A percentile compares a stretch with the other conserved stretches of the same genome.
These are phyloP conservation scores for Mythimna pallens DNA, from an alignment of 2,888 invertebrate species.

Conservation along the genomic window DNA sequence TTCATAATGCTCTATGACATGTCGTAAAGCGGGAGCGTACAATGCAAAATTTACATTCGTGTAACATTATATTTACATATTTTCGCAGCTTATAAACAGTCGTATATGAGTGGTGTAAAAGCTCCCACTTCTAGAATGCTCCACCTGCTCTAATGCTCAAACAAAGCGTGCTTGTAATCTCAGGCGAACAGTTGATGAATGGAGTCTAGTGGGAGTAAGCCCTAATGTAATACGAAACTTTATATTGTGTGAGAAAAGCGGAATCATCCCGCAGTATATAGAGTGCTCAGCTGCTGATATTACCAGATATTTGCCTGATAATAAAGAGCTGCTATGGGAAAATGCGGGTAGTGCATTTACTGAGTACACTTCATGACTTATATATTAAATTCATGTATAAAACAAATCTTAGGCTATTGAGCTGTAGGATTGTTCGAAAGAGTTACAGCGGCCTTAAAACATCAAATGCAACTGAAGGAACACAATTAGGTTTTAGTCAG, in stretches of 20 bases:
- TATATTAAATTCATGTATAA: not conserved
- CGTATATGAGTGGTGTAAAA: conserved; percentile 3
- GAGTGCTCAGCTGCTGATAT: conserved; percentile 35
- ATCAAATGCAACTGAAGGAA: too few species aligned
- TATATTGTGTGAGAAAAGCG: conserved; percentile 30
- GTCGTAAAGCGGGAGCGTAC: conserved; percentile 48
- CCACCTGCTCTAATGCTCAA: conserved; percentile 25
- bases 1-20: conserved; percentile 49
- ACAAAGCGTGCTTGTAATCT: conserved; percentile 46
- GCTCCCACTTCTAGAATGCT: conserved; percentile 19
- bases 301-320: conserved; percentile 3
- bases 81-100: conserved; percentile 42
- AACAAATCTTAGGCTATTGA: too few species aligned
- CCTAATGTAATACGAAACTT: conserved; percentile 58
- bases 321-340: conserved; percentile 22
- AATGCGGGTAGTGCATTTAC: not conserved
- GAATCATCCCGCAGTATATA: conserved; percentile 16
- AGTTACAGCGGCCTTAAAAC: too few species aligned
- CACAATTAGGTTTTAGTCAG: too few species aligned
- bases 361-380: not conserved
- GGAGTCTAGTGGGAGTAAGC: conserved; percentile 35
- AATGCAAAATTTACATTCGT: conserved; percentile 41
- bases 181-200: conserved; percentile 37
- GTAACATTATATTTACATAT: conserved; percentile 36
- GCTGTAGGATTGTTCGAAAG: too few species aligned